Evolutionary conservation across 2,888 invertebrate genomes (phyloP).

Genomic region (Tuberolachnus salignus): DNA sequence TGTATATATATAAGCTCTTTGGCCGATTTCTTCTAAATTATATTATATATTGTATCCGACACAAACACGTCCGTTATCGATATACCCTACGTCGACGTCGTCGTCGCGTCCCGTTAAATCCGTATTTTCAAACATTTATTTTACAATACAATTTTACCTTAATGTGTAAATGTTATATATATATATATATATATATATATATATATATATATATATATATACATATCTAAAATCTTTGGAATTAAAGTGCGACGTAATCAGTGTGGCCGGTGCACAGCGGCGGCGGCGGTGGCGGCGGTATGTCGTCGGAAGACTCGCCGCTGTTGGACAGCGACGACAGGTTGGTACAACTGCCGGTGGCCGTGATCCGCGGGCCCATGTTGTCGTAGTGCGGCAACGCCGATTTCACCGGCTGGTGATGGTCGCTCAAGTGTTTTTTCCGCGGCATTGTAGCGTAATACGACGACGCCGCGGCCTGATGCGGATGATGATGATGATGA

Average conservation of each 20-base stretch:
- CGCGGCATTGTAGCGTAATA: conserved; percentile 66
- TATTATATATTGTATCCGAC: too few species aligned
- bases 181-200: too few species aligned
- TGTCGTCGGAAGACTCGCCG: conserved; percentile 59
- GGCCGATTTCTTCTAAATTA: not conserved
- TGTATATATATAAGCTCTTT: too few species aligned
- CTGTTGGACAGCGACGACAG: conserved; percentile 72
- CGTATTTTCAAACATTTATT: too few species aligned
- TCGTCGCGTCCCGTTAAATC: too few species aligned
- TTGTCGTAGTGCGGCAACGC: conserved; percentile 78
- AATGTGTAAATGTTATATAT: too few species aligned
- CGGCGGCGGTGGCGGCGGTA: conserved; percentile 68
- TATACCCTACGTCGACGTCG: too few species aligned
- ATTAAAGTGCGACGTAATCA: conserved; percentile 62
- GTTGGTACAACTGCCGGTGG: conserved; percentile 85
- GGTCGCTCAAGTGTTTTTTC: conserved; percentile 63
- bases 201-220: too few species aligned
- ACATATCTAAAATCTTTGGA: too few species aligned
- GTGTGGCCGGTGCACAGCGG: conserved; percentile 67
- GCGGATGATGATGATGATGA: too few species aligned
- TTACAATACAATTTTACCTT: too few species aligned
- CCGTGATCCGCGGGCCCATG: conserved; percentile 87
- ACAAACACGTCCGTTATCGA: too few species aligned
- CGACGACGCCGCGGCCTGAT: conserved; percentile 57
- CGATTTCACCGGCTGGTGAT: not conserved